A percentile compares a stretch with the other conserved stretches of the same genome.
Evolutionary conservation across 2,888 invertebrate species (phyloP).

Genomic region (Lasioglossum malachurum): DNA sequence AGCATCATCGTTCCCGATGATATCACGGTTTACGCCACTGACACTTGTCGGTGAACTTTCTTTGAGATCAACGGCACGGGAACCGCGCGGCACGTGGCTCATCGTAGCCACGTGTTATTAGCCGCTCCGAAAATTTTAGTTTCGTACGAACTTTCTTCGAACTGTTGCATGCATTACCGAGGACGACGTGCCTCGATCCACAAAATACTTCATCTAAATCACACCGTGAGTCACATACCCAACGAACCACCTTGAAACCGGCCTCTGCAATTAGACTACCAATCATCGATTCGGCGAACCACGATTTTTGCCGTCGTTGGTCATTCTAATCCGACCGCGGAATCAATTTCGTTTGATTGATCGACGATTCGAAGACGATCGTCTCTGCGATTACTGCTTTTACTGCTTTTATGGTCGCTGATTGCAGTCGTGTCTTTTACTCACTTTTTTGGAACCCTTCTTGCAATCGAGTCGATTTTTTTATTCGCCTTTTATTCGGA

Average conservation of each 20-base stretch:
- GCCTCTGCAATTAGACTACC: constrained; percentile 40
- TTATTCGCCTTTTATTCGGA: too few relatives aligned
- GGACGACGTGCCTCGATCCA: constrained; percentile 63
- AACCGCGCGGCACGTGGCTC: constrained; percentile 58
- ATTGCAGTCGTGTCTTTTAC: neutral
- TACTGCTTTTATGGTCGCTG: neutral
- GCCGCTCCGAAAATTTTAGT: constrained; percentile 55
- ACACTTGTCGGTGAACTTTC: constrained; percentile 51
- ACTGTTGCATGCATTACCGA: constrained; percentile 58
- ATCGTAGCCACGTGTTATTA: constrained; percentile 59
- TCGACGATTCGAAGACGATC: neutral
- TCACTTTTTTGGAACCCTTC: neutral
- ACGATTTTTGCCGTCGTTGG: neutral
- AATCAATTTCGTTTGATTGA: neutral
- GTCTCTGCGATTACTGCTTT: neutral
- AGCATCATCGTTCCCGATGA: constrained; percentile 33
- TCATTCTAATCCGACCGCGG: neutral
- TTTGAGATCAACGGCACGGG: constrained; percentile 32
- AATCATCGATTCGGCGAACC: constrained; percentile 1
- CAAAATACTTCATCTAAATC: constrained; percentile 64
- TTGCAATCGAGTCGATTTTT: neutral
- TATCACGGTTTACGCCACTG: constrained; percentile 21
- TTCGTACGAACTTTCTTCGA: constrained; percentile 63
- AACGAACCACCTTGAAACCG: constrained; percentile 40
- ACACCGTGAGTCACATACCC: constrained; percentile 57